Conservation (phyloP, 2,797 vertebrate genomes). For the Phrynocephalus forsythii region DNA sequence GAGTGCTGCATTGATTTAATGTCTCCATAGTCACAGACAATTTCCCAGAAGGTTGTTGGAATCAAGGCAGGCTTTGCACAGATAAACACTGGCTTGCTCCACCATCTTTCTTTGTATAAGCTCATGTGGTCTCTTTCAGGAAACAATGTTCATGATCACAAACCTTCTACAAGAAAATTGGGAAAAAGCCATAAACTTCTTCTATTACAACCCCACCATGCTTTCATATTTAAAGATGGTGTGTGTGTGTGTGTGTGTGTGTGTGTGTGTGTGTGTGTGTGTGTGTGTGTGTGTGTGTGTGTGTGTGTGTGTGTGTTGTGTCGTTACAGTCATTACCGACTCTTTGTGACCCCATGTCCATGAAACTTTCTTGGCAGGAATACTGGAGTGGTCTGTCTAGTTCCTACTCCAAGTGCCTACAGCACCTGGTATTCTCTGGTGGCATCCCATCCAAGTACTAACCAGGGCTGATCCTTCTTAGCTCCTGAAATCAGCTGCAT, state of each 20-base stretch:
- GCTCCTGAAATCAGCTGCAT: neutral
- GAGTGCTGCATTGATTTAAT: too few species aligned
- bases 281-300: too few species aligned
- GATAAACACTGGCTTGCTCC: constrained; percentile 19
- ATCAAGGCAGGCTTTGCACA: constrained; percentile 13
- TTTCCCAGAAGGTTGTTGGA: constrained; percentile 17
- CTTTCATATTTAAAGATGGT: neutral
- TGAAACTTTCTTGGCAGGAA: too few species aligned
- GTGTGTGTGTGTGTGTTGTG: too few species aligned
- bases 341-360: constrained; percentile 7
- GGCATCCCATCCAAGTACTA: too few species aligned
- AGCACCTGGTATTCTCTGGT: too few species aligned
- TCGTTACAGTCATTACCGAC: neutral
- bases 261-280: too few species aligned
- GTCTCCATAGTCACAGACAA: too few species aligned
- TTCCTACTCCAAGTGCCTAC: too few species aligned
- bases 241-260: too few species aligned
- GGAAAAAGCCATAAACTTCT: neutral
- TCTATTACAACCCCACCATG: neutral
- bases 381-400: too few species aligned
- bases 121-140: neutral
- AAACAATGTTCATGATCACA: neutral
- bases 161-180: constrained; percentile 14
- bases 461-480: too few species aligned
- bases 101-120: neutral